These are phyloP conservation scores for Eriocheir sinensis DNA, from an alignment of 1,140 invertebrate species.

Conservation along the genomic window DNA sequence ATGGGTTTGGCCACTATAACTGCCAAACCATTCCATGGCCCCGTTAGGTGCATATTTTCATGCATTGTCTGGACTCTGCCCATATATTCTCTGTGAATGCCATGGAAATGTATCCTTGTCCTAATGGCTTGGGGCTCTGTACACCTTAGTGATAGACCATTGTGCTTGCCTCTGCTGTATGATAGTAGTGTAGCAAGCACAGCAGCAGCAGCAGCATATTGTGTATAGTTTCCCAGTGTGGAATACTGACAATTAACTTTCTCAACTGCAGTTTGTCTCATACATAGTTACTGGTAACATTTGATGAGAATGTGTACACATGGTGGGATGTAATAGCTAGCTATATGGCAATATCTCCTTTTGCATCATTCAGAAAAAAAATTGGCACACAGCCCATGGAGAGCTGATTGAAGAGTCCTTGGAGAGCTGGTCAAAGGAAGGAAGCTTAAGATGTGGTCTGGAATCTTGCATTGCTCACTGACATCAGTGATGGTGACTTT, in stretches of 20 bases:
- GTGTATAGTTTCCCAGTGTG: constrained; percentile 36
- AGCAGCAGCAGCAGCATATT: constrained; percentile 56
- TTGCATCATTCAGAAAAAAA: not conserved
- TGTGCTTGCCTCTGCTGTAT: constrained; percentile 33
- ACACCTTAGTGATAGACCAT: constrained; percentile 23
- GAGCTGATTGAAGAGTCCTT: not conserved
- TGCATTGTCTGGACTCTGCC: not conserved
- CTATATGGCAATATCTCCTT: not conserved
- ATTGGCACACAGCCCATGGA: not conserved
- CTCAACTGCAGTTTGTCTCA: not conserved
- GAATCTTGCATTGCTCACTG: not conserved
- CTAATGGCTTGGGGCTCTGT: not conserved
- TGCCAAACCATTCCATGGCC: not conserved
- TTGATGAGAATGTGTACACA: not conserved
- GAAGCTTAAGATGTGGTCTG: not conserved
- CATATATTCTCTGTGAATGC: not conserved
- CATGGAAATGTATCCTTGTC: not conserved
- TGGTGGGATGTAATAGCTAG: constrained; percentile 7
- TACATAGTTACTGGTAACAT: not conserved
- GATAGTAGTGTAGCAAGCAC: not conserved
- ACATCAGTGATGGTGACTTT: not conserved
- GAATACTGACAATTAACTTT: constrained; percentile 7
- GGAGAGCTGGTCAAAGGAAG: not conserved
- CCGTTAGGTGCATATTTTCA: not conserved
- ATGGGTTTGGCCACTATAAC: not conserved